phyloP scores from a whole-genome alignment of 2,888 invertebrate genomes.

The Drosophila eohydei region DNA sequence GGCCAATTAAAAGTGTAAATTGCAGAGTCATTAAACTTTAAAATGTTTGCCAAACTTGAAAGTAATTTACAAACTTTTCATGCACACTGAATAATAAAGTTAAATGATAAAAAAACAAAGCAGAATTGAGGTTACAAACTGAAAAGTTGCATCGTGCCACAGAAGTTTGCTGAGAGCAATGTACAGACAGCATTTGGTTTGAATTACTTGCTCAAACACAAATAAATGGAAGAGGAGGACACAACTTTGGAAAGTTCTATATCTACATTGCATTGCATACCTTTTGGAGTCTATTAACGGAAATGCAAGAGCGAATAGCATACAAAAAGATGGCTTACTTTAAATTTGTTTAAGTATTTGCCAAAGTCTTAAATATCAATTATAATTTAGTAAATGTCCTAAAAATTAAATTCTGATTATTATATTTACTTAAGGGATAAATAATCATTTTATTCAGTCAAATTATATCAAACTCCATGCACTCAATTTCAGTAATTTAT shows the following conservation, averaged over 20 bases:
- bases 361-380: neutral
- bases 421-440: no score
- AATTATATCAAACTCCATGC: neutral
- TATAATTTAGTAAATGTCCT: no score
- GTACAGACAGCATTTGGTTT: constrained; percentile 40
- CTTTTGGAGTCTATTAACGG: constrained; percentile 9
- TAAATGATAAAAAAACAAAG: constrained; percentile 3
- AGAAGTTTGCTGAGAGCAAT: constrained; percentile 34
- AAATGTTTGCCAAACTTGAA: constrained; percentile 39
- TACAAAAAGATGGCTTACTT: neutral
- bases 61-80: constrained; percentile 68
- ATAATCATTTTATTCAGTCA: no score
- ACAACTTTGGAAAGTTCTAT: neutral
- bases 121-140: constrained; percentile 22
- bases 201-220: constrained; percentile 9
- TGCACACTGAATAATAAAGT: constrained; percentile 22
- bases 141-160: constrained; percentile 17
- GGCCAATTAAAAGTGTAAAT: constrained; percentile 4
- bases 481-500: neutral
- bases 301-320: neutral
- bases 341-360: neutral
- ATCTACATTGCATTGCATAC: constrained; percentile 19
- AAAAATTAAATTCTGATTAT: no score
- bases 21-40: constrained; percentile 40
- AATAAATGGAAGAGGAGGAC: constrained; percentile 3